Evolutionary conservation across 1,140 invertebrate genomes (phyloP).

Genomic region (Panagrolaimus sp.): DNA sequence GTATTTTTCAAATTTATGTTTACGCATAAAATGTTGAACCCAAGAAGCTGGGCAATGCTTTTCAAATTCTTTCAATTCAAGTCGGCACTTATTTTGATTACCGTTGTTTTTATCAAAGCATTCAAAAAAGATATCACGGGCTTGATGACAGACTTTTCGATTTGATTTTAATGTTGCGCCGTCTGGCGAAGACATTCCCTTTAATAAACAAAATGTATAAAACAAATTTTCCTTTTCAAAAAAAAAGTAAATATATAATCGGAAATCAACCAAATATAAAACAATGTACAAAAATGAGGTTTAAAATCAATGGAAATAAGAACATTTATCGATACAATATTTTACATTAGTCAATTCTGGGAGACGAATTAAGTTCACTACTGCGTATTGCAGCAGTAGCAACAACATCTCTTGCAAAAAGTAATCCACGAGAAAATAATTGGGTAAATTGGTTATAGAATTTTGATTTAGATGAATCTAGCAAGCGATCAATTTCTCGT

Average conservation of each 20-base stretch:
- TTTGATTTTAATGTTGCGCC: neutral
- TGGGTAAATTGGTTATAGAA: neutral
- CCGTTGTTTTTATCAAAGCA: neutral
- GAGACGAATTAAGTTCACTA: neutral
- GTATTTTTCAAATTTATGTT: slow-evolving; percentile 13
- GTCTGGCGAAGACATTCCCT: slow-evolving; percentile 3
- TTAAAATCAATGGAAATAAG: neutral
- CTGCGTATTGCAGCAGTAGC: slow-evolving; percentile 13
- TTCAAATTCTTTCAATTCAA: slow-evolving; percentile 9
- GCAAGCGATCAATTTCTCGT: slow-evolving; percentile 4
- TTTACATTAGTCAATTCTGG: no score
- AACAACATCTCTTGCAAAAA: neutral
- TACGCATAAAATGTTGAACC: slow-evolving; percentile 10
- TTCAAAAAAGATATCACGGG: slow-evolving; percentile 1
- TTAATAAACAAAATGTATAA: neutral
- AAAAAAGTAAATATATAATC: no score
- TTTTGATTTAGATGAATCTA: slow-evolving; percentile 2
- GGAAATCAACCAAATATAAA: neutral
- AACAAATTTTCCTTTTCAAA: neutral
- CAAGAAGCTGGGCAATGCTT: slow-evolving; percentile 14
- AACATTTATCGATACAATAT: no score
- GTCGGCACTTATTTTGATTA: slow-evolving; percentile 5
- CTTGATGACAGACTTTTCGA: slow-evolving; percentile 10
- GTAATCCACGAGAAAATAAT: neutral
- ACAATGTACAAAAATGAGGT: neutral